Conservation (phyloP, 2,888 invertebrate species). For the Cylloceria caligata region DNA sequence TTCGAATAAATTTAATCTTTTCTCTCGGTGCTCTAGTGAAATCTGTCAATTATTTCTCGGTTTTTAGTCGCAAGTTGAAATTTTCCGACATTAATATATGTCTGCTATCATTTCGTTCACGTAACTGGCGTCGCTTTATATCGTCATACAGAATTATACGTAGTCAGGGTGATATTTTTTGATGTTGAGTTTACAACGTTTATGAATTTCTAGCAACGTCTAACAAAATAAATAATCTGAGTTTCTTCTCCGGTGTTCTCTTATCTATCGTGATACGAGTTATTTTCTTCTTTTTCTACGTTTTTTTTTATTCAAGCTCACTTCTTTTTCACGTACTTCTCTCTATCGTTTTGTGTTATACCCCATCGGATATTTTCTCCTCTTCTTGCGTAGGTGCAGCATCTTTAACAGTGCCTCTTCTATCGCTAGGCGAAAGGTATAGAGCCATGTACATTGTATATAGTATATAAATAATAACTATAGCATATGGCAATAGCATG, state of each 20-base stretch:
- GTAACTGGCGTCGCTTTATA: no score
- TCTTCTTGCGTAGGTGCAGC: constrained; percentile 3
- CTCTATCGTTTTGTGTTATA: constrained; percentile 33
- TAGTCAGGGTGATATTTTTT: no score
- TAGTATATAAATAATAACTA: background rate
- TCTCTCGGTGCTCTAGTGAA: no score
- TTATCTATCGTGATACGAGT: constrained; percentile 24
- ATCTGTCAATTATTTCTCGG: no score
- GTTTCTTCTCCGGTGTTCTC: constrained; percentile 19
- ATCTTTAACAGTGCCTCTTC: background rate
- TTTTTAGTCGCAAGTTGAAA: no score
- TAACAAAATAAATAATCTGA: constrained; percentile 26
- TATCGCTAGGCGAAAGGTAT: background rate
- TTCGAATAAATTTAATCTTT: no score
- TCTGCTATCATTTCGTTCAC: no score
- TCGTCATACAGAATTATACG: no score
- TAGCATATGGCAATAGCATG: background rate
- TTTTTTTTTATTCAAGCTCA: background rate
- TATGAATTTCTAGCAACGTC: background rate
- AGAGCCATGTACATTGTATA: background rate
- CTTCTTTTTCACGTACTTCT: constrained; percentile 2
- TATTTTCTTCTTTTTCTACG: background rate
- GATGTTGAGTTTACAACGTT: no score
- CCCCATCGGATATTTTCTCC: constrained; percentile 8
- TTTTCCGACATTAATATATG: no score